Evolutionary conservation across 2,888 invertebrate genomes (phyloP).

Genomic region (Sinhomidia bicolor): DNA sequence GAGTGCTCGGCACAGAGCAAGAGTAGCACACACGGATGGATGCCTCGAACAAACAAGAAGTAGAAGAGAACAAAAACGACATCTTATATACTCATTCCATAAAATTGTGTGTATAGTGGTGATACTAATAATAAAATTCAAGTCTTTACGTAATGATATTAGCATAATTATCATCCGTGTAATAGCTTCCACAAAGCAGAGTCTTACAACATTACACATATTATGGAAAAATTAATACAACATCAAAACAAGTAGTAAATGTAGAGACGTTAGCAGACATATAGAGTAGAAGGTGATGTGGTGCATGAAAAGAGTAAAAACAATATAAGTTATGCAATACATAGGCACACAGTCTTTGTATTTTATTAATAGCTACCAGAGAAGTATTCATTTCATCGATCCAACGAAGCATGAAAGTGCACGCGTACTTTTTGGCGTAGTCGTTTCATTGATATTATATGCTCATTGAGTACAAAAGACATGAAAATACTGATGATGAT

Average conservation of each 20-base stretch:
- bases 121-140: not conserved
- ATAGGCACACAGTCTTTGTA: not conserved
- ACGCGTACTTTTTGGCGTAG: not conserved
- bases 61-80: too few species aligned
- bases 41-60: too few species aligned
- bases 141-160: not conserved
- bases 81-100: too few species aligned
- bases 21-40: too few species aligned
- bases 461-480: not conserved
- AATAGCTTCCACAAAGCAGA: not conserved
- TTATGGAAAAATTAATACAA: not conserved
- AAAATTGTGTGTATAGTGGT: not conserved
- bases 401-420: conserved; percentile 24
- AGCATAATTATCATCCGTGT: not conserved
- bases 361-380: not conserved
- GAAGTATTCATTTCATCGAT: not conserved
- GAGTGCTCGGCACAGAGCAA: too few species aligned
- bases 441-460: not conserved
- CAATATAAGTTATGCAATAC: not conserved
- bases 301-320: not conserved
- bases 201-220: too few species aligned
- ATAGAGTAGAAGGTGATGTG: not conserved
- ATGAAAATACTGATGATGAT: conserved; percentile 4
- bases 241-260: not conserved
- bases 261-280: too few species aligned